Conservation (phyloP, 2,888 invertebrate species). For the Chrysina gloriosa region DNA sequence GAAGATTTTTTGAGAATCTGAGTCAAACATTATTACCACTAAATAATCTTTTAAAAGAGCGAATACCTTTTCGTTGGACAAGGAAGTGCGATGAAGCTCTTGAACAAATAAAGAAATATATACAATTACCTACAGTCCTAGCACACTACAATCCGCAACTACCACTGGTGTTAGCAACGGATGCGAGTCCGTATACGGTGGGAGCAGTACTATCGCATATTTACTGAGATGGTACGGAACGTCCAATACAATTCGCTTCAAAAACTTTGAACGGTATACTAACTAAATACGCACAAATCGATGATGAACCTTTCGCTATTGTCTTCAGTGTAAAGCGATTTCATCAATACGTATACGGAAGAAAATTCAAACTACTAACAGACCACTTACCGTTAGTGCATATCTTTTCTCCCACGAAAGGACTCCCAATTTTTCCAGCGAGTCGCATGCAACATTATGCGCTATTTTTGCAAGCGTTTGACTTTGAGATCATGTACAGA, state of each 20-base stretch:
- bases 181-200: conserved; percentile 52
- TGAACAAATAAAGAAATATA: conserved; percentile 50
- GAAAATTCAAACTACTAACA: conserved; percentile 32
- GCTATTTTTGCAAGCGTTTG: conserved; percentile 22
- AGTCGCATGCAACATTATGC: conserved; percentile 36
- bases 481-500: conserved; percentile 10
- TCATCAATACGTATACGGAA: conserved; percentile 35
- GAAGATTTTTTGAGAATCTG: conserved; percentile 54
- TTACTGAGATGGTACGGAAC: conserved; percentile 56
- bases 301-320: conserved; percentile 32
- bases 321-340: conserved; percentile 34
- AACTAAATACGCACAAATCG: conserved; percentile 47
- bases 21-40: conserved; percentile 52
- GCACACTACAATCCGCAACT: conserved; percentile 53
- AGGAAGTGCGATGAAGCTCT: conserved; percentile 50
- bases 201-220: conserved; percentile 58
- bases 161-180: conserved; percentile 51
- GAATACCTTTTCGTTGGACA: conserved; percentile 50
- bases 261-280: conserved; percentile 54
- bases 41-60: conserved; percentile 51
- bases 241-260: conserved; percentile 59
- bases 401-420: conserved; percentile 33
- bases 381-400: conserved; percentile 36
- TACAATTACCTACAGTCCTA: conserved; percentile 49
- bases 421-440: conserved; percentile 24